phyloP scores from a whole-genome alignment of 2,797 vertebrate genomes.

The Scomberomorus guttatus region DNA sequence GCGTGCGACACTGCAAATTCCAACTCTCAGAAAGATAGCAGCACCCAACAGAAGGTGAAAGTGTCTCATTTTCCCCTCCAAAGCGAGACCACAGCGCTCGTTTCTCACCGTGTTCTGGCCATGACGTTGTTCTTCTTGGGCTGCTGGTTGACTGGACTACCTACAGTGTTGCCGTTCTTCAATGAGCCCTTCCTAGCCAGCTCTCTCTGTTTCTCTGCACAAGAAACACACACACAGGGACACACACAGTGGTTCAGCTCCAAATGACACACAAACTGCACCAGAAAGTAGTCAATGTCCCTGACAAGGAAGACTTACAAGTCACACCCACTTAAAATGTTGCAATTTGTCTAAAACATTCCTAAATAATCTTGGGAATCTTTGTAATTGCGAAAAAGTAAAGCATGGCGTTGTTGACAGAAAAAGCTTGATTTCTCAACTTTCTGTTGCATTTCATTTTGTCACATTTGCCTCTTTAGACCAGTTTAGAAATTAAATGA shows the following conservation, averaged over 20 bases:
- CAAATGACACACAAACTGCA: neutral
- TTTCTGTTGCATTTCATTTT: neutral
- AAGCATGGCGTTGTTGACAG: neutral
- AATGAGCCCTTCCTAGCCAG: constrained; percentile 95
- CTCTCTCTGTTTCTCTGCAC: constrained; percentile 97
- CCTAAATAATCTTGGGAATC: neutral
- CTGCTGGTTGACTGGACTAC: constrained; percentile 97
- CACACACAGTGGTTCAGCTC: neutral
- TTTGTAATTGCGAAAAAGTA: neutral
- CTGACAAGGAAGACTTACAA: neutral
- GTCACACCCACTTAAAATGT: too few relatives aligned
- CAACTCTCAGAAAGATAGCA: neutral
- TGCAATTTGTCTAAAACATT: neutral
- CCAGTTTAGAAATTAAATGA: too few relatives aligned
- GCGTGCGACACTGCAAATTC: neutral
- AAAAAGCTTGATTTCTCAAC: neutral
- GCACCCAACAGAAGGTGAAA: neutral
- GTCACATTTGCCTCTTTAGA: neutral
- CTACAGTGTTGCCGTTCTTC: constrained; percentile 92
- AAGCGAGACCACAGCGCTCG: neutral
- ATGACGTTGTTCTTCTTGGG: constrained; percentile 99
- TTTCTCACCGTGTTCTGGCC: constrained; percentile 95
- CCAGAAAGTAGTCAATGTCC: neutral
- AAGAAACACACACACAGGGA: constrained; percentile 18
- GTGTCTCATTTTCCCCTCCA: neutral